Base-by-base conservation (phyloP, 2,113 vertebrate species). In the Labeo rohita region DNA sequence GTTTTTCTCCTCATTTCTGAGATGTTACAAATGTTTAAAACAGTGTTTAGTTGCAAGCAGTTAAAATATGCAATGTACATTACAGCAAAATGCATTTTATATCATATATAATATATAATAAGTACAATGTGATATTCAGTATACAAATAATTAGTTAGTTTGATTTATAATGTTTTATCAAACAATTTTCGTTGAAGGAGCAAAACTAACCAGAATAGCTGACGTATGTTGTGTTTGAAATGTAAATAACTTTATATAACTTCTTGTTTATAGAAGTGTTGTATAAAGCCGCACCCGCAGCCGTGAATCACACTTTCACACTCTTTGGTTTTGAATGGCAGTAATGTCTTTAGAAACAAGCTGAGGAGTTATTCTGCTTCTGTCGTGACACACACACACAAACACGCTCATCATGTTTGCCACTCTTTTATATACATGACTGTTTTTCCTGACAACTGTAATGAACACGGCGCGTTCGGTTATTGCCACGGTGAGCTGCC, bases 401-500 rank as follows among this genome's bases (percentile, higher is more conserved):
- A 52, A 82, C 47, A 82, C 15, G 2, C 61, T 54, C 34, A 28
- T 77, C 50, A 10, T 54, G 23, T 34, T 52, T 50, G 28, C 52
- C 79, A 28, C n/a, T 80, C 12, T 47, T 80, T 10, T 80, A n/a
- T 79, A 43, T 59, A 39, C 39, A 39, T 43, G 1, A 39, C n/a
- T 80, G 36, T 61, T 80, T 61, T 63, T 28, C 21, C 15, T 39
- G 59, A 80, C 39, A 34, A 65, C 59, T 66, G 43, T 66, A 80
- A 80, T n/a, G 45, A 80, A 28, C 79, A 18, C 12, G 36, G 77
- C 39, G 4, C 21, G 13, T 65, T 49, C 45, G 23, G 79, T 65
- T 80, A 49, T 80, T 80, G 59, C 21, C 39, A 65, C 59, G 3
- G 12, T 80, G 79, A 80, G 61, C 59, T 80, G 79, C 59, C 79